A percentile compares a stretch with the other conserved stretches of the same genome.
These are phyloP conservation scores for Athetis lepigone DNA, from an alignment of 2,888 invertebrate species.

Conservation along the genomic window DNA sequence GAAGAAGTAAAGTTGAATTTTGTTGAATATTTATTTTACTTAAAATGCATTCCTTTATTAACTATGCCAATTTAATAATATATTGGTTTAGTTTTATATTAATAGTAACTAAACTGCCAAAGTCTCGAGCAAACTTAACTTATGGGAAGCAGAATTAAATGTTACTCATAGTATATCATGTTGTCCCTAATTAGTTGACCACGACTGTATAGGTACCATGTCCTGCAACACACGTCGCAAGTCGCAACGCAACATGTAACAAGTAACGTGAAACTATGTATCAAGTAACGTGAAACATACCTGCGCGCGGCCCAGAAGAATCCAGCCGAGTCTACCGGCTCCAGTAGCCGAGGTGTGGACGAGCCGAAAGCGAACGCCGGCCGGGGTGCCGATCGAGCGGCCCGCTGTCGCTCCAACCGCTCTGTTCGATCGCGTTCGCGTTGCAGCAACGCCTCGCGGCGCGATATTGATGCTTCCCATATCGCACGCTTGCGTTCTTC, in stretches of 20 bases:
- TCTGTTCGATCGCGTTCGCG: constrained; percentile 96
- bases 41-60: too few species aligned
- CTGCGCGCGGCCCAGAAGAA: constrained; percentile 96
- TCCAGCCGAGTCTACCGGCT: constrained; percentile 94
- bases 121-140: too few species aligned
- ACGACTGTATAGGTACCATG: constrained; percentile 5
- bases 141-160: too few species aligned
- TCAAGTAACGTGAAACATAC: constrained; percentile 80
- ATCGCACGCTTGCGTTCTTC: constrained; percentile 97
- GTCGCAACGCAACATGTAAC: constrained; percentile 2
- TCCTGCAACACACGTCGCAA: constrained; percentile 5
- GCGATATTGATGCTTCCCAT: constrained; percentile 96
- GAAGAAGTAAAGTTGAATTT: too few species aligned
- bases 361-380: constrained; percentile 97
- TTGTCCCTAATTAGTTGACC: too few species aligned
- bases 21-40: too few species aligned
- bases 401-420: constrained; percentile 94
- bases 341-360: constrained; percentile 96
- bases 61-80: too few species aligned
- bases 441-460: constrained; percentile 95
- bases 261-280: neutral
- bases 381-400: constrained; percentile 92
- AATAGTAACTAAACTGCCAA: too few species aligned
- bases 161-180: too few species aligned
- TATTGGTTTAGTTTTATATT: too few species aligned